Conservation (phyloP, 2,797 vertebrate genomes). For the Cyclopterus lumpus region DNA sequence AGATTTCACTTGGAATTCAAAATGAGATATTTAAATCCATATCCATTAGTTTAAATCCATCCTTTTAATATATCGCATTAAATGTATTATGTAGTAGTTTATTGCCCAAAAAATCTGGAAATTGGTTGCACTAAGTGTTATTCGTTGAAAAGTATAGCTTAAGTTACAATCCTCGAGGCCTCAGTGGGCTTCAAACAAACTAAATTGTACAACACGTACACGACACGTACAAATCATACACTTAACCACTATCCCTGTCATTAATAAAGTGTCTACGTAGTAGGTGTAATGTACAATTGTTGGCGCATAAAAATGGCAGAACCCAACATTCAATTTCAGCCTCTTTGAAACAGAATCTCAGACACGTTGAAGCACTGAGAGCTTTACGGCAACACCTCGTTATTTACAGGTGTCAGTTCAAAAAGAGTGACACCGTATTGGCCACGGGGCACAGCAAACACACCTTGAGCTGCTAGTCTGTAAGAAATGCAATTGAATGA, state of each 20-base stretch:
- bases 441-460: slow-evolving; percentile 8
- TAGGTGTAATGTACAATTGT: neutral
- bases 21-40: neutral
- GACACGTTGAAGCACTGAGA: neutral
- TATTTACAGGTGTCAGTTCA: neutral
- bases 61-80: neutral
- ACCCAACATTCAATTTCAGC: neutral
- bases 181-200: neutral
- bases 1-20: neutral
- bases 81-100: neutral
- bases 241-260: neutral
- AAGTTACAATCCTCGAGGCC: neutral
- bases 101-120: neutral
- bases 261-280: neutral
- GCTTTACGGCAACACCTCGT: neutral
- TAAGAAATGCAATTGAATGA: neutral
- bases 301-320: neutral
- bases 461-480: neutral
- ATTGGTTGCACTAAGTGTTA: neutral
- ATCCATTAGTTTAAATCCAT: neutral
- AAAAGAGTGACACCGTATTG: neutral
- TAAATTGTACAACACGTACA: neutral
- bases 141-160: neutral
- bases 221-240: neutral
- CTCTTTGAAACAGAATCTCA: neutral